Evolutionary conservation across 2,113 vertebrate species (phyloP), one percentile per base, ranked within the genome.

Genomic region (Quiscalus mexicanus): DNA sequence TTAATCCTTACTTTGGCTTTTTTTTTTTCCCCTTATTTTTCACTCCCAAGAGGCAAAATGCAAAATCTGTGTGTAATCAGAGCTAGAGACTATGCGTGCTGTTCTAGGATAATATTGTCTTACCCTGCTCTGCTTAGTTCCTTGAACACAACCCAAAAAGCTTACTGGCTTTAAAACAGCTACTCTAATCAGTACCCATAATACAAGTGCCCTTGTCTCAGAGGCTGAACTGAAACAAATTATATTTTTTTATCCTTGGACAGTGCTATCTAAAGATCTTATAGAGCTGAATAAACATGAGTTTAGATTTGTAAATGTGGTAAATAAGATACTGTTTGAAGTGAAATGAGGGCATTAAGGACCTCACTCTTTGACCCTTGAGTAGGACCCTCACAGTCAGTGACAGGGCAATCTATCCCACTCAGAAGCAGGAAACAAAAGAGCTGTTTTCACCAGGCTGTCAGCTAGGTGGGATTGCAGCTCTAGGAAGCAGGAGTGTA

Each of bases 1-100:
- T 65, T 96, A 95, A 95, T 94, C 70, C 53, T 65, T 37, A 44
- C 22, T 89, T 93, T 47, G 25, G 17, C 11, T 45, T 70, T 75
- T 85, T 62, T 62, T 84, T 68, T 10, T 1, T 37, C 9, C 37
- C 16, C 30, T 81, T 70, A 63, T 89, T 90, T 94, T 95, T 90
- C 64, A 60, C 31, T 90, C 68, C 30, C 44, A 86, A 67, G 71
- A 80, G 59, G 24, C 79, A 78, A 77, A 77, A 95, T 70, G 47
- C 35, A 92, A 91, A 94, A 90, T 92, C 82, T 77, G 7, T 67
- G 33, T 85, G 68, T 86, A 93, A 91, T 91, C 87, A 90, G 53
- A 89, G 52, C 33, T 82, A 79, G 62, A 85, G 70, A 83, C 31
- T 69, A 8, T 69, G 45, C 1, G 0, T 70, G 82, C 59, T 67